Evolutionary conservation across 2,888 invertebrate species (phyloP), one percentile per base, ranked within the genome.

Genomic region (Drosophila aldrichi): DNA sequence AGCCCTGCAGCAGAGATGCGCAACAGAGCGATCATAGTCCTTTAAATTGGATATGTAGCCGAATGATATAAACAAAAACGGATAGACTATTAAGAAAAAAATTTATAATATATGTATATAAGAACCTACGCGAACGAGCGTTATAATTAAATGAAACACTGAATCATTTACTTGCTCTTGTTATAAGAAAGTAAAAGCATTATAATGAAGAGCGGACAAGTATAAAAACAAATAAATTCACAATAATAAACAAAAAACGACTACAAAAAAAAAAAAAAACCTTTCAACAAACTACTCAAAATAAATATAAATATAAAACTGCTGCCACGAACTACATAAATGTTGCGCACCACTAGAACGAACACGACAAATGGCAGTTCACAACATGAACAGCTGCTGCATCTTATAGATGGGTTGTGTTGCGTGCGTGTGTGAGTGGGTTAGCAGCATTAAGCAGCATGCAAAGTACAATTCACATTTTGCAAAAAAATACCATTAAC

Each of bases 351-450:
- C 79, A 25, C 65, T 54, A 60, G 67, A 49, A 48, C 51, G 34
- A 60, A 43, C 40, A 38, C 32, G 51, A 41, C 48, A 73, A 74
- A 62, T 68, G 64, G 55, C 43, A 60, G 41, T 48, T 20, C 43
- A 40, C 38, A 58, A 56, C 48, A 48, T 34, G 60, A 81, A 81
- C 79, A 79, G 79, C 79, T 81, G 82, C 62, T 63, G 46, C 49
- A 40, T 14, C 38, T 9, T n/a, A 29, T 68, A 43, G 16, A 16
- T n/a, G 9, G 44, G 41, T 8, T 36, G 18, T 16, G 36, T 8
- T 16, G 36, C 5, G 10, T 38, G 41, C 9, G 10, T 41, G 41
- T n/a, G 51, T 9, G 32, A 29, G 16, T 20, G 36, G 44, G 56
- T 16, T 20, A 43, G 44, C 25, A 44, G 44, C 34, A 40, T 16